A percentile compares a stretch with the other conserved stretches of the same genome.
Conservation (phyloP, 2,888 invertebrate species). For the Cephus sareptanus region DNA sequence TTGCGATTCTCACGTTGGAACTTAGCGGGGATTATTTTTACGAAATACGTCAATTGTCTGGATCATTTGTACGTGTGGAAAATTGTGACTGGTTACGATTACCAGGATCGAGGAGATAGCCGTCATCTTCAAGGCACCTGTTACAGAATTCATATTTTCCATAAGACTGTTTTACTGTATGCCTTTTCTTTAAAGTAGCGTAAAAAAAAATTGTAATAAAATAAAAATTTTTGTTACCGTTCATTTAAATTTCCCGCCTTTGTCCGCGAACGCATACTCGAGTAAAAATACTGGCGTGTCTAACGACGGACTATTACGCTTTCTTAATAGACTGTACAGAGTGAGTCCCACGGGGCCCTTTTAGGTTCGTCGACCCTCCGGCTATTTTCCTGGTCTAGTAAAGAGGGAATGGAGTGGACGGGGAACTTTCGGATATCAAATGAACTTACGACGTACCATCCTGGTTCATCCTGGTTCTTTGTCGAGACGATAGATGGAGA, state of each 20-base stretch:
- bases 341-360: background rate
- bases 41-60: background rate
- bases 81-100: background rate
- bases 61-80: background rate
- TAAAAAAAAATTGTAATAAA: background rate
- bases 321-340: background rate
- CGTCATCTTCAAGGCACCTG: background rate
- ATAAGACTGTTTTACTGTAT: background rate
- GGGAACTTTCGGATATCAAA: background rate
- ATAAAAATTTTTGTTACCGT: background rate
- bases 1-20: constrained; percentile 58
- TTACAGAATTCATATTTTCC: background rate
- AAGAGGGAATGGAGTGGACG: background rate
- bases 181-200: background rate
- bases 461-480: background rate
- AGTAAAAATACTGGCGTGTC: background rate
- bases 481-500: background rate
- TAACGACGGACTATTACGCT: background rate
- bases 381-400: background rate
- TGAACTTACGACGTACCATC: background rate
- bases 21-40: background rate
- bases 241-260: background rate
- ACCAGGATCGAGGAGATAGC: background rate
- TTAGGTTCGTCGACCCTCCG: background rate
- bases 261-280: background rate